These are phyloP conservation scores for Archaeoteleia sp. DNA, from an alignment of 2,888 invertebrate species.

Conservation along the genomic window DNA sequence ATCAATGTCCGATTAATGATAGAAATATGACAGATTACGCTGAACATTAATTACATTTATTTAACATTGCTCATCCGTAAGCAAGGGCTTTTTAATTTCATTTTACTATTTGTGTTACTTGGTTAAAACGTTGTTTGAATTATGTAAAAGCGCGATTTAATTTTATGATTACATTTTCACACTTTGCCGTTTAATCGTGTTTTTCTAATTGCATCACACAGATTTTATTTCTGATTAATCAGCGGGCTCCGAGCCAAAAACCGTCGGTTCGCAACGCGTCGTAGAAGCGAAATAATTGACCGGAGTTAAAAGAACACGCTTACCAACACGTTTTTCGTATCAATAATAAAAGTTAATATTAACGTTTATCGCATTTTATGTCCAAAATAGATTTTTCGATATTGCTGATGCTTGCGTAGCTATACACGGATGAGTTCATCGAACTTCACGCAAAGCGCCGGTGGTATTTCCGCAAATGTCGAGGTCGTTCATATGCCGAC, in stretches of 20 bases:
- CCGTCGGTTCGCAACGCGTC: neutral
- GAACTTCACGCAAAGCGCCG: constrained; percentile 49
- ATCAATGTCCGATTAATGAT: too few species aligned
- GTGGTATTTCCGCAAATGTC: constrained; percentile 62
- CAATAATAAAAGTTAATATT: too few species aligned
- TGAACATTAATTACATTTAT: too few species aligned
- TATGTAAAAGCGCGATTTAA: neutral
- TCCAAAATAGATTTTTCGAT: neutral
- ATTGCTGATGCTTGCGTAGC: constrained; percentile 12
- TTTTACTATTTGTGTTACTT: too few species aligned
- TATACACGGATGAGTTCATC: constrained; percentile 47
- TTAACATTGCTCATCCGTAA: too few species aligned
- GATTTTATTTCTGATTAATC: constrained; percentile 26
- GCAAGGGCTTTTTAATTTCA: too few species aligned
- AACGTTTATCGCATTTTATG: too few species aligned
- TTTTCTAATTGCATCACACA: constrained; percentile 6
- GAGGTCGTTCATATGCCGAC: constrained; percentile 57
- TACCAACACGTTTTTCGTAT: too few species aligned
- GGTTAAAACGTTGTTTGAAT: too few species aligned
- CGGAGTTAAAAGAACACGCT: too few species aligned
- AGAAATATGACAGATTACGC: too few species aligned
- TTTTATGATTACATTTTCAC: constrained; percentile 1
- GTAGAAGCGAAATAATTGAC: constrained; percentile 6
- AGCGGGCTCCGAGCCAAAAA: constrained; percentile 27
- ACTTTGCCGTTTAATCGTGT: constrained; percentile 18